These are phyloP conservation scores for Idaea aversata DNA, from an alignment of 2,888 invertebrate species.

Conservation along the genomic window DNA sequence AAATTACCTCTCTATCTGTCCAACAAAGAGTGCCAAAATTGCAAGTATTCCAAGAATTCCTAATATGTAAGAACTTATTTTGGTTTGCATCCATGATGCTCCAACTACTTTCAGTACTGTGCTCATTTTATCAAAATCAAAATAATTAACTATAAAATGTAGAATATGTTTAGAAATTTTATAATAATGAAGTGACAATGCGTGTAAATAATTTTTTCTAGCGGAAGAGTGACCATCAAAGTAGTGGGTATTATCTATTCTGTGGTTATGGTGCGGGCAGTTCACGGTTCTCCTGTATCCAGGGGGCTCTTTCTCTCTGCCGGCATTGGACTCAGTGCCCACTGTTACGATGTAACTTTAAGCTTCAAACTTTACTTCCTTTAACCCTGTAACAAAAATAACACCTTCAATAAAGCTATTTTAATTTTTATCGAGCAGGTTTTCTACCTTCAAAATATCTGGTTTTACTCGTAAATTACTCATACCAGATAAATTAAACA, in stretches of 20 bases:
- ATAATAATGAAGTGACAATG: slow-evolving; percentile 80
- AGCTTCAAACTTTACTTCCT: slow-evolving; percentile 48
- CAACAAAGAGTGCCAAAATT: slow-evolving; percentile 84
- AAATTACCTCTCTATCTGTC: slow-evolving; percentile 83
- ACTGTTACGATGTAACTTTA: slow-evolving; percentile 43
- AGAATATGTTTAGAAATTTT: slow-evolving; percentile 76
- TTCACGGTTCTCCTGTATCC: slow-evolving; percentile 50
- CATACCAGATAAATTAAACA: too few relatives aligned
- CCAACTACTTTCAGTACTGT: slow-evolving; percentile 89
- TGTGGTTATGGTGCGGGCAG: slow-evolving; percentile 35
- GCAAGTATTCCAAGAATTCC: slow-evolving; percentile 84
- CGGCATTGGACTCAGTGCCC: slow-evolving; percentile 57
- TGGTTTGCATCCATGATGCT: slow-evolving; percentile 88
- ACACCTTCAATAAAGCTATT: too few relatives aligned
- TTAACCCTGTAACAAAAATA: slow-evolving; percentile 67
- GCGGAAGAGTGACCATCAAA: slow-evolving; percentile 71
- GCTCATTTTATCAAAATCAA: slow-evolving; percentile 52
- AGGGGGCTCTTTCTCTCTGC: slow-evolving; percentile 46
- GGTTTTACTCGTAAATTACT: neutral
- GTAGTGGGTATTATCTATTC: slow-evolving; percentile 27
- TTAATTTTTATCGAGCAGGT: neutral
- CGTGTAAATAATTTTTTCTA: slow-evolving; percentile 72
- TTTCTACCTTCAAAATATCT: neutral
- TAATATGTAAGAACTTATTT: slow-evolving; percentile 86
- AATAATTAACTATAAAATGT: slow-evolving; percentile 67